These are phyloP conservation scores for Pseudococcus longispinus DNA, from an alignment of 2,888 invertebrate genomes.

Conservation along the genomic window DNA sequence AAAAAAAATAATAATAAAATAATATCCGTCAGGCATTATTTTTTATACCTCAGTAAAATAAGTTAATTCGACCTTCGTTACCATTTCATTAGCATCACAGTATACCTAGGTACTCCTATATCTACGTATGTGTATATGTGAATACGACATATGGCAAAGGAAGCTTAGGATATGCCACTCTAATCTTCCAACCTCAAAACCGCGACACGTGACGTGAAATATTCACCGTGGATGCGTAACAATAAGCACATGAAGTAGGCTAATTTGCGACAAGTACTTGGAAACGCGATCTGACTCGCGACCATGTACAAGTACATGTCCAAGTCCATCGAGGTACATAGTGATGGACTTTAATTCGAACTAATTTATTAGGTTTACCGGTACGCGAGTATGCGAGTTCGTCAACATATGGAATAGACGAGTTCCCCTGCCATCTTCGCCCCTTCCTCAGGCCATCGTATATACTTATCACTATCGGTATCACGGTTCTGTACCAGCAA, in stretches of 20 bases:
- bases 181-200: conserved; percentile 46
- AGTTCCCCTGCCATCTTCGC: background rate
- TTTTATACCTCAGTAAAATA: conserved; percentile 49
- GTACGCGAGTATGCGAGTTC: background rate
- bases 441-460: background rate
- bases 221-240: conserved; percentile 45
- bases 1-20: conserved; percentile 36
- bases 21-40: conserved; percentile 50
- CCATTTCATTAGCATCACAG: conserved; percentile 44
- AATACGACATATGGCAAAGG: conserved; percentile 48
- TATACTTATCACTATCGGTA: background rate
- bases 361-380: background rate
- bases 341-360: background rate
- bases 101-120: background rate
- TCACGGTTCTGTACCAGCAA: background rate
- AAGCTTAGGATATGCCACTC: conserved; percentile 37
- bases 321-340: background rate
- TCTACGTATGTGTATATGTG: no score
- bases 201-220: conserved; percentile 54
- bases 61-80: conserved; percentile 52
- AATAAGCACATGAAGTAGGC: conserved; percentile 30
- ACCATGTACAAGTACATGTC: background rate
- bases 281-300: conserved; percentile 18
- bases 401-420: background rate
- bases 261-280: conserved; percentile 42